Evolutionary conservation across 2,888 invertebrate genomes (phyloP), one percentile per base, ranked within the genome.

Genomic region (Gonocerus acuteangulatus): DNA sequence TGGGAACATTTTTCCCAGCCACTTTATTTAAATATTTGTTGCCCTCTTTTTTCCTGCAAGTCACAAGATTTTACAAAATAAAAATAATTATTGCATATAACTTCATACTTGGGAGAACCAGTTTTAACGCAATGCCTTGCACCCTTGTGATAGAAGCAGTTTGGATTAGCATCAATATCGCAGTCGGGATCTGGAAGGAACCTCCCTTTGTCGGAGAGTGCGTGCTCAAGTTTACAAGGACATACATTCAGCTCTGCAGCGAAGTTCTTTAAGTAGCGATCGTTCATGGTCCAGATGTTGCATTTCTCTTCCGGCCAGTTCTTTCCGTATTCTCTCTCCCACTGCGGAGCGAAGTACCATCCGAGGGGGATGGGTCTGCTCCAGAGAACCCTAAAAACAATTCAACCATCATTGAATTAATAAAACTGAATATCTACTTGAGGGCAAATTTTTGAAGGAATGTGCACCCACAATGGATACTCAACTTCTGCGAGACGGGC

Each of bases 91-190:
- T n/a, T n/a, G n/a, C n/a, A n/a, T n/a, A n/a, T n/a, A n/a, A n/a
- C n/a, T 27, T 9, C 27, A 6, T 80, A 93, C 94, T 88, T 88
- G 51, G 95, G 93, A 54, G 88, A 84, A 54, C 91, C 92, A 67
- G 90, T 90, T 71, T 87, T 84, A 23, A 96, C 93, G 72, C 97
- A 99, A 74, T 96, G 96, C 27, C 87, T 78, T 44, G 94, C 92
- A 34, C 90, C 91, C 73, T 85, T 84, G 73, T 96, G 93, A 70
- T 89, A 90, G 72, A 85, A 82, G 72, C 95, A 95, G 34, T 84
- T 85, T 0, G 88, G 87, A 74, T 94, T 94, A 1, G 90, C 86
- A 72, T 94, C 93, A 71, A 86, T 89, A 74, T 95, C 95, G 72
- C 95, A 95, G 68, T 86, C 85, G 67, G 84, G 82, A 72, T 95